phyloP scores from a whole-genome alignment of 2,888 invertebrate species.

The Pseudococcus jackbeardsleyi region DNA sequence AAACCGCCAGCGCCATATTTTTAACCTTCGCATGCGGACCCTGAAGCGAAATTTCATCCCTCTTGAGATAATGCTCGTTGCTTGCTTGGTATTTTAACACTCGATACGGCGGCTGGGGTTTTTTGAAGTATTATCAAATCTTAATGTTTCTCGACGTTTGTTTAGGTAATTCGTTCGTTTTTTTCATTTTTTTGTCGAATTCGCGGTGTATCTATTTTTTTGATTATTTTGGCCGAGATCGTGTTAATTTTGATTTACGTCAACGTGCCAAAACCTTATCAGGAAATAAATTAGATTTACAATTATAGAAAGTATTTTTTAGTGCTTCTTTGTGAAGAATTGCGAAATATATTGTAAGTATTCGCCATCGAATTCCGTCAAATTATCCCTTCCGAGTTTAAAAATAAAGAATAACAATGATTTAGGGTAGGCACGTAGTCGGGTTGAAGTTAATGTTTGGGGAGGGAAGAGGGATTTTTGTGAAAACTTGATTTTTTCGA shows the following conservation, averaged over 20 bases:
- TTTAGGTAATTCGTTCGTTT: neutral
- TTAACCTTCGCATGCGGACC: slow-evolving; percentile 42
- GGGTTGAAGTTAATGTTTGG: too few relatives aligned
- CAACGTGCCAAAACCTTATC: slow-evolving; percentile 15
- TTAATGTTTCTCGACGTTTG: slow-evolving; percentile 21
- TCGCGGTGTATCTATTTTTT: neutral
- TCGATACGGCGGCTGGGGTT: neutral
- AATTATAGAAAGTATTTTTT: slow-evolving; percentile 15
- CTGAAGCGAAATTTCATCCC: slow-evolving; percentile 44
- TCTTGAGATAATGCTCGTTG: neutral
- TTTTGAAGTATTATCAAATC: slow-evolving; percentile 1
- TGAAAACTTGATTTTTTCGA: too few relatives aligned
- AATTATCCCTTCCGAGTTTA: neutral
- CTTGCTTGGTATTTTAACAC: neutral
- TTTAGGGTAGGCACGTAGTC: too few relatives aligned
- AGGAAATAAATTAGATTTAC: slow-evolving; percentile 9
- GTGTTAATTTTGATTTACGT: slow-evolving; percentile 35
- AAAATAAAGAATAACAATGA: too few relatives aligned
- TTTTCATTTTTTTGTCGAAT: neutral
- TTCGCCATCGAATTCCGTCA: neutral
- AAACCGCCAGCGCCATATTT: slow-evolving; percentile 43
- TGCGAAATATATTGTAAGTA: neutral
- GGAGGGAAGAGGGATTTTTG: too few relatives aligned
- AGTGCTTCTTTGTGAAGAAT: neutral
- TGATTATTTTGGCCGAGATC: neutral